phyloP scores from a whole-genome alignment of 2,797 vertebrate species.

The Hydrocynus forskahlii region DNA sequence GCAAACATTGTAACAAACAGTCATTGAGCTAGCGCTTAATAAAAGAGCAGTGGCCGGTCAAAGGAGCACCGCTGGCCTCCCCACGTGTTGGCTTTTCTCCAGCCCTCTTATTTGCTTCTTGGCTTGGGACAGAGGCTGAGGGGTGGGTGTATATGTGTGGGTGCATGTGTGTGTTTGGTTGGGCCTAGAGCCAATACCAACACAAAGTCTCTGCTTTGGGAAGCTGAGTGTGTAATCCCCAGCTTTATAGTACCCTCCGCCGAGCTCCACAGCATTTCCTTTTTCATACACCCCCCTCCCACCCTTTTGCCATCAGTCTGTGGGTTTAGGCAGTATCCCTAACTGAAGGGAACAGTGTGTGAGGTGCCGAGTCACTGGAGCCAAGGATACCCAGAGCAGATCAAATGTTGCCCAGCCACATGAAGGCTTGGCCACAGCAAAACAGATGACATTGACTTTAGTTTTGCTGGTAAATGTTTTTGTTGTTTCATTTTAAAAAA shows the following conservation, averaged over 20 bases:
- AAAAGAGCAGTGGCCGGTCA: slow-evolving; percentile 6
- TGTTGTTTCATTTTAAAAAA: slow-evolving; percentile 25
- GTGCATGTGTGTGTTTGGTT: slow-evolving; percentile 29
- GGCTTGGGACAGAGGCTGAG: slow-evolving; percentile 5
- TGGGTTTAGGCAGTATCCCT: slow-evolving; percentile 23
- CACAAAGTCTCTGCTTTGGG: slow-evolving; percentile 34
- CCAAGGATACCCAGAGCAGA: slow-evolving; percentile 38
- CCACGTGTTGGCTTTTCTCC: slow-evolving; percentile 7
- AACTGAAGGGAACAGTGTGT: slow-evolving; percentile 48
- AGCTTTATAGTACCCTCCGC: slow-evolving; percentile 19
- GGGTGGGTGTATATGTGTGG: slow-evolving; percentile 12
- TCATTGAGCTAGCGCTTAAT: background rate
- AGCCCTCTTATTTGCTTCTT: slow-evolving; percentile 28
- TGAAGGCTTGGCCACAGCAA: slow-evolving; percentile 36
- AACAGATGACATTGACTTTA: slow-evolving; percentile 29
- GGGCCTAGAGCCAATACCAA: slow-evolving; percentile 43
- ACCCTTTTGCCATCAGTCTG: slow-evolving; percentile 15
- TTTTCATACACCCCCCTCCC: background rate
- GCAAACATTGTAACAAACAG: slow-evolving; percentile 13
- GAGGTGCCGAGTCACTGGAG: slow-evolving; percentile 40
- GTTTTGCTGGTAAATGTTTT: slow-evolving; percentile 42
- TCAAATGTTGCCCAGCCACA: slow-evolving; percentile 51
- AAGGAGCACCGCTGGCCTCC: background rate
- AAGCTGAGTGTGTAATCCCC: slow-evolving; percentile 33
- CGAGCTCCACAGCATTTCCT: slow-evolving; percentile 13